Conservation (phyloP, 1,140 invertebrate genomes). For the Calycopis cecrops region DNA sequence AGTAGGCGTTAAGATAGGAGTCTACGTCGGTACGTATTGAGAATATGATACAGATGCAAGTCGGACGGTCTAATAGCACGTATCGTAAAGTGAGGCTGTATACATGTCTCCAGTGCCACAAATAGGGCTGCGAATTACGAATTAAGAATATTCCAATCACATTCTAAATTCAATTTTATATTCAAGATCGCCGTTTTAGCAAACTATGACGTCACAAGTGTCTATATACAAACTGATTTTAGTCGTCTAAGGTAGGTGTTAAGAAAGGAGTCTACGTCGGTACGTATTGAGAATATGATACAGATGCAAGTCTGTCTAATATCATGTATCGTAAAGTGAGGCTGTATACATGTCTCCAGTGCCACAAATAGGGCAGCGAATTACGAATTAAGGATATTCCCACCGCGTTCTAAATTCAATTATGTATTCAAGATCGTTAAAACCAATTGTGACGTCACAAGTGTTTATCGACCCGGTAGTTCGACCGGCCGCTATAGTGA, state of each 20-base stretch:
- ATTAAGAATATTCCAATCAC: neutral
- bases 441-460: too few species aligned
- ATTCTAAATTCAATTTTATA: too few species aligned
- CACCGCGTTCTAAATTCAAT: too few species aligned
- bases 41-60: slow-evolving; percentile 5
- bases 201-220: too few species aligned
- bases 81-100: slow-evolving; percentile 8
- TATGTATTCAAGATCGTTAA: too few species aligned
- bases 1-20: neutral
- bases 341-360: slow-evolving; percentile 4
- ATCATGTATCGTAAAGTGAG: slow-evolving; percentile 10
- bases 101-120: slow-evolving; percentile 3
- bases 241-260: too few species aligned
- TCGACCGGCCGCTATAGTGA: too few species aligned
- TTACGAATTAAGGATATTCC: neutral
- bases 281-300: slow-evolving; percentile 7
- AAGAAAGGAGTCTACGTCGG: too few species aligned
- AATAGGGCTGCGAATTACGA: slow-evolving; percentile 5
- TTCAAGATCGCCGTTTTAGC: neutral
- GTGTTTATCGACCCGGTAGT: too few species aligned
- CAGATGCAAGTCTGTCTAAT: slow-evolving; percentile 9
- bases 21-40: neutral
- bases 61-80: slow-evolving; percentile 10
- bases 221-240: too few species aligned
- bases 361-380: slow-evolving; percentile 3